A percentile compares a stretch with the other conserved stretches of the same genome.
These are phyloP conservation scores for Galeopterus variegatus DNA, from an alignment of 2,113 vertebrate species.

Conservation along the genomic window DNA sequence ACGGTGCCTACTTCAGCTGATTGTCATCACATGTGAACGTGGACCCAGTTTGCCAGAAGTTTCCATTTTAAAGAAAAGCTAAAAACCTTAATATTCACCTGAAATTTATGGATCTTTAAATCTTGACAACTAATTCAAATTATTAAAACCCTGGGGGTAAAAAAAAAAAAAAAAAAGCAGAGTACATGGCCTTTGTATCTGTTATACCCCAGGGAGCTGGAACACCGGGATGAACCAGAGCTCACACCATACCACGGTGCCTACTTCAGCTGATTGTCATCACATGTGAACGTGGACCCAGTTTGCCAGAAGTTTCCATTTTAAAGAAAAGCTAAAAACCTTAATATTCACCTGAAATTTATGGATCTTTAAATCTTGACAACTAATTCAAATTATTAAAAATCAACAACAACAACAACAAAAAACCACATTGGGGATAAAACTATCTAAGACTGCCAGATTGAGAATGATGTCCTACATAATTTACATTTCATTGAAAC, in stretches of 20 bases:
- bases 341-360: neutral
- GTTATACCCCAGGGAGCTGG: no score
- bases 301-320: neutral
- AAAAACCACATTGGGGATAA: neutral
- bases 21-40: neutral
- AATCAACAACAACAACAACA: neutral
- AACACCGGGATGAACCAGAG: neutral
- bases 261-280: rapidly evolving
- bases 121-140: conserved; percentile 3
- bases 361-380: conserved; percentile 7
- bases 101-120: conserved; percentile 11
- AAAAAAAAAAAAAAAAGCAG: neutral
- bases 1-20: neutral
- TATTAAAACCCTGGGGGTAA: no score
- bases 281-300: neutral
- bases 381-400: conserved; percentile 28
- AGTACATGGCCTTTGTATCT: no score
- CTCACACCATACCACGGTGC: rapidly evolving
- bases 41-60: neutral
- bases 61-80: conserved; percentile 13
- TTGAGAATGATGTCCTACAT: neutral
- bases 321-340: neutral
- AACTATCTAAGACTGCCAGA: neutral
- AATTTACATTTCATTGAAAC: conserved; percentile 53
- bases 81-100: neutral